Conservation (phyloP, 2,888 invertebrate species). For the Mallateleia sp. region DNA sequence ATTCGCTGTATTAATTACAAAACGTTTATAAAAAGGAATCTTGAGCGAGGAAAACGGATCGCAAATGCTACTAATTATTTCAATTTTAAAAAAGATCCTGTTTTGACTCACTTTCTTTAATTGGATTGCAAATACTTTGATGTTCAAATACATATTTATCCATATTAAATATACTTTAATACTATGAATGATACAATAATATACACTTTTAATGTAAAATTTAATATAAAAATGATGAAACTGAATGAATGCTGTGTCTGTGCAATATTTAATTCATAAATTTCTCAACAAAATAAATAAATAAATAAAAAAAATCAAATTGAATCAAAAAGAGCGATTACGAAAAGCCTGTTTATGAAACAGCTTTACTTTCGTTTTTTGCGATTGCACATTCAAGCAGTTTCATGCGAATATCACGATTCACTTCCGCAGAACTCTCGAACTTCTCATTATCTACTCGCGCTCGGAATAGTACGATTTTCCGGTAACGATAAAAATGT, state of each 20-base stretch:
- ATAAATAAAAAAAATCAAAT: no score
- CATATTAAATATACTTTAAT: constrained; percentile 19
- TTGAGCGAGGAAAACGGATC: background rate
- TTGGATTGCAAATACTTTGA: background rate
- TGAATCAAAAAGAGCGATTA: background rate
- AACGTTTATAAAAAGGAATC: constrained; percentile 22
- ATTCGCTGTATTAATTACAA: constrained; percentile 5
- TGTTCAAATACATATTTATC: background rate
- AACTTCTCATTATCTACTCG: background rate
- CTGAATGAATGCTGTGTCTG: constrained; percentile 9
- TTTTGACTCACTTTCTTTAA: background rate
- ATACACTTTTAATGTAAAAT: constrained; percentile 44
- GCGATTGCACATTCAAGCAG: constrained; percentile 30
- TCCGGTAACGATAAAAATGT: constrained; percentile 18
- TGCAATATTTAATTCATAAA: background rate
- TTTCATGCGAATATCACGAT: constrained; percentile 42
- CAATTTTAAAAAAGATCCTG: background rate
- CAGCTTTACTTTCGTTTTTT: background rate
- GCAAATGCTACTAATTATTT: background rate
- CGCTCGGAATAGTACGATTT: constrained; percentile 12
- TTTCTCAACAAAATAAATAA: background rate
- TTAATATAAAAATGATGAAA: constrained; percentile 36
- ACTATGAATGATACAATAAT: constrained; percentile 43
- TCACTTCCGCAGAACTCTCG: background rate
- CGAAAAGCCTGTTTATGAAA: constrained; percentile 25